Conservation (phyloP, 2,888 invertebrate species). For the Salpingus planirostris region DNA sequence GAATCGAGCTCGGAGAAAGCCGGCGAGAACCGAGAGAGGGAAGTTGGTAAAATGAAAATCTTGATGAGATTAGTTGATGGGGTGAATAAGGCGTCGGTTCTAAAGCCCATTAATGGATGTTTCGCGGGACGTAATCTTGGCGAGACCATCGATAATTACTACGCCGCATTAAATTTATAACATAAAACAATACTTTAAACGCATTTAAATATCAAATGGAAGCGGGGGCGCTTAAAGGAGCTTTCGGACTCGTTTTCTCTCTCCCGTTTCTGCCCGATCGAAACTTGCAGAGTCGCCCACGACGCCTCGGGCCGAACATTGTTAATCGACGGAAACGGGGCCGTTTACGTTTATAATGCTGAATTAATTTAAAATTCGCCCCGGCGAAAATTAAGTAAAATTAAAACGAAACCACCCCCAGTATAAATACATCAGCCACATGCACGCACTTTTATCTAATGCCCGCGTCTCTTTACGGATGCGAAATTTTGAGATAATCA, state of each 20-base stretch:
- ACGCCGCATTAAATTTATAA: conserved; percentile 32
- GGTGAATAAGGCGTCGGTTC: no score
- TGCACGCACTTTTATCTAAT: no score
- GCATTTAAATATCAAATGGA: conserved; percentile 35
- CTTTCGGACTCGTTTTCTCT: conserved; percentile 29
- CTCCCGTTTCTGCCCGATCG: conserved; percentile 26
- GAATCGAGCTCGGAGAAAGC: no score
- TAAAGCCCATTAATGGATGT: conserved; percentile 14
- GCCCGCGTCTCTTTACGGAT: no score
- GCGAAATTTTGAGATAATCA: no score
- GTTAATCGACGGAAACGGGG: conserved; percentile 35
- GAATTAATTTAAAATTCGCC: conserved; percentile 35
- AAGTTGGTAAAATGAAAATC: background rate
- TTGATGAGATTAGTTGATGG: no score
- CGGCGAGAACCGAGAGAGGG: background rate
- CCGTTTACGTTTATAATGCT: conserved; percentile 35
- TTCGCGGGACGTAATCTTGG: conserved; percentile 14
- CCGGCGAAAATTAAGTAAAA: conserved; percentile 31
- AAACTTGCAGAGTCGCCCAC: conserved; percentile 30
- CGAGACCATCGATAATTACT: conserved; percentile 22
- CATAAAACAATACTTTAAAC: conserved; percentile 36
- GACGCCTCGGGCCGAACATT: conserved; percentile 28
- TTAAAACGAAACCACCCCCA: conserved; percentile 16
- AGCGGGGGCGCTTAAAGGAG: conserved; percentile 26
- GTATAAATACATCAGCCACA: no score